Evolutionary conservation across 92 coral and sea anemone genomes (phyloP), one percentile per base, ranked within the genome.

Genomic region (Porites lobata): DNA sequence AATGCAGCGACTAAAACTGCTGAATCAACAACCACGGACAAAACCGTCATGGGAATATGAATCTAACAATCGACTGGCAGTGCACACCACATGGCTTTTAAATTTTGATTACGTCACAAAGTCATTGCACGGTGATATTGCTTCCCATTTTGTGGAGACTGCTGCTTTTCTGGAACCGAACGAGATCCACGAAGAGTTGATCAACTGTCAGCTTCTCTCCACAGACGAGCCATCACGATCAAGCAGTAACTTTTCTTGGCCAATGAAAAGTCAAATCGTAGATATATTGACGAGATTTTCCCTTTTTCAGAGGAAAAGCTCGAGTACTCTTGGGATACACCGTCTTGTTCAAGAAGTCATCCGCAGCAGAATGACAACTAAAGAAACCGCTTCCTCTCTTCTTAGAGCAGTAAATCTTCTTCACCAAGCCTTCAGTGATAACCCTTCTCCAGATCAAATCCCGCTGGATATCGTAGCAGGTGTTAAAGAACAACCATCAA

Each of bases 1-100:
- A 56, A 54, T 87, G 52, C 90, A 85, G 63, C 80, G 79, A 38
- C 54, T 96, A 6, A 22, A 77, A 32, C 58, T 93, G 17, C 78
- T 96, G 58, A 85, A 83, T 67, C 75, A 93, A 59, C 73, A 57
- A 11, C 90, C 83, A 0, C 51, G 18, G 79, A 94, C 92, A 4
- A 72, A 75, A 21, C 84, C 80, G 29, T 75, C 85, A 3, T 52
- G 80, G 8, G 92, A 81, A 29, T 80, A 91, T 69, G 91, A 89
- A 50, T 90, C 98, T 14, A 72, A 53, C 24, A 86, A 79, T n/a
- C 91, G 98, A 76, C 64, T 82, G 63, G 91, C 95, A 72, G 96
- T 93, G 11, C 91, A 86, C 59, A 90, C 97, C 26, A 96, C 99
- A 2, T 94, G 88, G 91, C 81, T 79, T 32, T 14, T 88, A 12